Conservation (phyloP, 2,888 invertebrate genomes). For the Oscheius sp. region DNA sequence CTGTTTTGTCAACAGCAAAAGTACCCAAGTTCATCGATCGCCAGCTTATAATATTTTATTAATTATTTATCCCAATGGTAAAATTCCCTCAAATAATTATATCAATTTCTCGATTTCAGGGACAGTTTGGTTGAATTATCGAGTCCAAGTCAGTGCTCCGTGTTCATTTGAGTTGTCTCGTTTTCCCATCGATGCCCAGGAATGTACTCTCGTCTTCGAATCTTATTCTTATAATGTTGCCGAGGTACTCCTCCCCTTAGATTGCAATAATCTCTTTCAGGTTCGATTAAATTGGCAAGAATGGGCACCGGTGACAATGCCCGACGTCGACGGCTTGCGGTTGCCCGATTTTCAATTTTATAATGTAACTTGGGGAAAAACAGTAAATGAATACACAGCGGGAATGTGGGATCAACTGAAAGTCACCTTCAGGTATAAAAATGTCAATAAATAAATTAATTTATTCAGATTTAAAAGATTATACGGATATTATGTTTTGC, state of each 20-base stretch:
- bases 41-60: constrained; percentile 70
- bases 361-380: constrained; percentile 68
- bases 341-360: constrained; percentile 72
- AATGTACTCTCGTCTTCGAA: constrained; percentile 71
- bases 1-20: constrained; percentile 71
- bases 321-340: constrained; percentile 62
- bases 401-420: constrained; percentile 72
- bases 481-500: constrained; percentile 72
- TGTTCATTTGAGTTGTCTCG: constrained; percentile 67
- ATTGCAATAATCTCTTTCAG: constrained; percentile 29
- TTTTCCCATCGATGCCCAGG: constrained; percentile 70
- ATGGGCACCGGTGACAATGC: constrained; percentile 71
- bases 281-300: constrained; percentile 68
- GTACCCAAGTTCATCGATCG: constrained; percentile 68
- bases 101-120: constrained; percentile 63
- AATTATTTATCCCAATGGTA: constrained; percentile 72
- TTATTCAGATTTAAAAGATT: constrained; percentile 70
- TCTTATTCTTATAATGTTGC: constrained; percentile 72
- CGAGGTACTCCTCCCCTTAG: constrained; percentile 46
- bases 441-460: neutral
- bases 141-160: constrained; percentile 70
- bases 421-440: constrained; percentile 66
- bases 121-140: constrained; percentile 72
- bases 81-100: neutral
- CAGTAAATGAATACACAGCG: constrained; percentile 64